A percentile compares a stretch with the other conserved stretches of the same genome.
Evolutionary conservation across 2,113 vertebrate genomes (phyloP).

Genomic region (Ctenomys sociabilis): DNA sequence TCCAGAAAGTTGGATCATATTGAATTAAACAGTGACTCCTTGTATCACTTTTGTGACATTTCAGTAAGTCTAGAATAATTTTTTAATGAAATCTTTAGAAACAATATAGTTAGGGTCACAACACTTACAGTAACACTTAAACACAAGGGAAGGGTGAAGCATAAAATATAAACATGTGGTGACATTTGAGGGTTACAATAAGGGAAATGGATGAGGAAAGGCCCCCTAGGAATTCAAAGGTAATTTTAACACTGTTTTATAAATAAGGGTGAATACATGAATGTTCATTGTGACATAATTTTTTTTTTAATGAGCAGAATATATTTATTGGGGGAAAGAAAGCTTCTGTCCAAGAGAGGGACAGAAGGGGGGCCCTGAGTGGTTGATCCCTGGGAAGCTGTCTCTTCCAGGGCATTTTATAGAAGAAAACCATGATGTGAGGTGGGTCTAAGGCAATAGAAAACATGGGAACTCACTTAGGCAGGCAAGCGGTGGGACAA

Average conservation of each 20-base stretch:
- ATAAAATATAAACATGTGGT: neutral
- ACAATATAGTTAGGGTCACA: neutral
- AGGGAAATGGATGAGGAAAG: neutral
- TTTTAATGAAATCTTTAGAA: constrained; percentile 37
- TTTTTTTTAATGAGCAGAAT: neutral
- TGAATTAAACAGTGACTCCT: neutral
- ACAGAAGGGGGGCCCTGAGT: too few relatives aligned
- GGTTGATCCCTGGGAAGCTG: too few relatives aligned
- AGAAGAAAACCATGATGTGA: too few relatives aligned
- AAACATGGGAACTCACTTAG: too few relatives aligned
- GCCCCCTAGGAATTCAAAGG: neutral
- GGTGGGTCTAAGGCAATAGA: too few relatives aligned
- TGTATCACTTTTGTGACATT: neutral
- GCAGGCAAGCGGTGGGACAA: too few relatives aligned
- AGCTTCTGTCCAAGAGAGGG: too few relatives aligned
- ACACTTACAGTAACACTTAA: neutral
- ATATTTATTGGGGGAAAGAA: too few relatives aligned
- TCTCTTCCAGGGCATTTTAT: too few relatives aligned
- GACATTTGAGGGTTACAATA: neutral
- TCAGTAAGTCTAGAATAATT: constrained; percentile 13
- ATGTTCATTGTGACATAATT: neutral
- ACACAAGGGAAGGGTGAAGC: neutral
- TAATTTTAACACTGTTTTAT: neutral
- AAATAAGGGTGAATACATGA: neutral
- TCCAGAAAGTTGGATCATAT: neutral